Evolutionary conservation across 2,113 vertebrate genomes (phyloP).

Genomic region (Asarcornis scutulata): DNA sequence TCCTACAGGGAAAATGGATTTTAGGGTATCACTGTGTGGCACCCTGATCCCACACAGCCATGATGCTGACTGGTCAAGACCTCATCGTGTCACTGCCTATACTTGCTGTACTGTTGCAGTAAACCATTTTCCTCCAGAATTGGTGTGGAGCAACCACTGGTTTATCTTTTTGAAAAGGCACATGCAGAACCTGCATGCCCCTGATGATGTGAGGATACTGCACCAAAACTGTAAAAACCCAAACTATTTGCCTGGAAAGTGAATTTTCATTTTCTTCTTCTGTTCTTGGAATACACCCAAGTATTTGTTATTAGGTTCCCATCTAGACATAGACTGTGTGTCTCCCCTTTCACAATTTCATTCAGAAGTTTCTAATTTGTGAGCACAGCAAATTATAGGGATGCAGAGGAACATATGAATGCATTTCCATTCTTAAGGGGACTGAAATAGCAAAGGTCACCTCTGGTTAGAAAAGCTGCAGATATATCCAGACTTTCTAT

Average conservation of each 20-base stretch:
- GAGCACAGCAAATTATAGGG: neutral
- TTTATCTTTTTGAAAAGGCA: neutral
- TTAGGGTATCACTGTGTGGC: neutral
- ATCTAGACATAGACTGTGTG: neutral
- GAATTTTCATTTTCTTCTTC: neutral
- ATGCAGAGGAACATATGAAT: neutral
- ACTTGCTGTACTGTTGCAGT: neutral
- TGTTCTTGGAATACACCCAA: neutral
- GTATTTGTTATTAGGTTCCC: neutral
- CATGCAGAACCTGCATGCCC: rapidly evolving
- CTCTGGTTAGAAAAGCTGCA: neutral
- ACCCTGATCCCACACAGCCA: too few relatives aligned
- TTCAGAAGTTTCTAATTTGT: neutral
- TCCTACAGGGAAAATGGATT: neutral
- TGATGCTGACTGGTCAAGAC: too few relatives aligned
- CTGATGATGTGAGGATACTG: neutral
- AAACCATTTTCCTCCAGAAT: neutral
- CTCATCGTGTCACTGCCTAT: too few relatives aligned
- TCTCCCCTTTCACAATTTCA: neutral
- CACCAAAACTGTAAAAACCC: neutral
- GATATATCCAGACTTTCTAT: neutral
- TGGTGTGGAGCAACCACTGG: neutral
- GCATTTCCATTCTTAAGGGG: neutral
- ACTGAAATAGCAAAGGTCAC: neutral
- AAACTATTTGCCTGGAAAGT: neutral